Evolutionary conservation across 2,113 vertebrate genomes (phyloP).

Genomic region (Setophaga kirtlandii): DNA sequence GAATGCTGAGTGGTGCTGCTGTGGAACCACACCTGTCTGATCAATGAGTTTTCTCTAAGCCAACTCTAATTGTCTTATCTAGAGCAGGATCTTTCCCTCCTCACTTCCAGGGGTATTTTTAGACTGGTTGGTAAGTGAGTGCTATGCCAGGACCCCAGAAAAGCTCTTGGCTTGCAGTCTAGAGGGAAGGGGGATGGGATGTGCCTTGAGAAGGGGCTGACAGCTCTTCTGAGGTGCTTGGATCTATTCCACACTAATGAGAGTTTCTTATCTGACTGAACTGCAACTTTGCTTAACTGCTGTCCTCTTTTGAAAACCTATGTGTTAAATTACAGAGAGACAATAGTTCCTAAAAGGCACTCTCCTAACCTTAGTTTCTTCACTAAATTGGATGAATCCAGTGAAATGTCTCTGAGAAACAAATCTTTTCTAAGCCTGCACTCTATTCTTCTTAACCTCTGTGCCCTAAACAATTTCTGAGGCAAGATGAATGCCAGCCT

Average conservation of each 20-base stretch:
- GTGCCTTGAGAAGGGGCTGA: neutral
- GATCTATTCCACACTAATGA: constrained; percentile 41
- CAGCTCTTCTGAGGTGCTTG: neutral
- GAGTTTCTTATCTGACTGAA: neutral
- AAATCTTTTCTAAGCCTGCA: constrained; percentile 55
- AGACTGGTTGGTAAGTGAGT: neutral
- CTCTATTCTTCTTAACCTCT: constrained; percentile 59
- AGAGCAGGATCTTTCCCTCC: neutral
- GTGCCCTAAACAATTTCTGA: constrained; percentile 52
- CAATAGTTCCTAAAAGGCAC: constrained; percentile 22
- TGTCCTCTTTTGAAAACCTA: neutral
- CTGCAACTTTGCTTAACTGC: neutral
- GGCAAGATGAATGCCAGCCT: constrained; percentile 40
- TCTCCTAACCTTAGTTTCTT: constrained; percentile 31
- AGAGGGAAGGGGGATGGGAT: neutral
- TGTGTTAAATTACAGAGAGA: constrained; percentile 12
- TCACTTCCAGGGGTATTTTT: neutral
- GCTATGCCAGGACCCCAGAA: neutral
- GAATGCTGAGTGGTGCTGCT: neutral
- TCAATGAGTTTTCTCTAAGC: neutral
- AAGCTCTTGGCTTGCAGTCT: neutral
- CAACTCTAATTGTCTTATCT: neutral
- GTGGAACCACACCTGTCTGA: neutral
- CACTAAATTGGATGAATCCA: constrained; percentile 36
- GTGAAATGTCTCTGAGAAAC: constrained; percentile 52